A percentile compares a stretch with the other conserved stretches of the same genome.
phyloP scores from a whole-genome alignment of 1,140 invertebrate genomes.

The Latrodectus geometricus region DNA sequence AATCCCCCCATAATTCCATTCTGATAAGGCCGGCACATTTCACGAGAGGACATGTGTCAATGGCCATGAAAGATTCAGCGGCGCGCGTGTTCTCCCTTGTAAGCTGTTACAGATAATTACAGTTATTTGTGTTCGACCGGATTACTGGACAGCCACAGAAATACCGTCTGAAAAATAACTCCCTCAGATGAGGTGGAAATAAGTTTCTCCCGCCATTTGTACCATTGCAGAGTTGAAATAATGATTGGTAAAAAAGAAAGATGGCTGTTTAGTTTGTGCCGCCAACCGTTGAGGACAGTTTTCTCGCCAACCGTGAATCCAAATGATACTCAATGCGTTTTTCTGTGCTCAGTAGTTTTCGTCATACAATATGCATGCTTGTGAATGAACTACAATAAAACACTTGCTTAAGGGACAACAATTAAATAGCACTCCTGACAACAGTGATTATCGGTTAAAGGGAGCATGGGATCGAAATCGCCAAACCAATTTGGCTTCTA shows the following conservation, averaged over 20 bases:
- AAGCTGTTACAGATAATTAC: conserved; percentile 61
- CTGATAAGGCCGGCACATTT: conserved; percentile 46
- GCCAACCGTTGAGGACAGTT: too few species aligned
- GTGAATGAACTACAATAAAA: too few species aligned
- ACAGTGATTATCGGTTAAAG: too few species aligned
- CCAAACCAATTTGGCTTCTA: too few species aligned
- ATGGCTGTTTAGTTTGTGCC: conserved; percentile 22
- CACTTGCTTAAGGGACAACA: too few species aligned
- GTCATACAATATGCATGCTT: too few species aligned
- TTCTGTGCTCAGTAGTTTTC: too few species aligned
- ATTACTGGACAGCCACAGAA: conserved; percentile 56
- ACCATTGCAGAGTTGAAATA: conserved; percentile 24
- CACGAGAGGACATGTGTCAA: conserved; percentile 41
- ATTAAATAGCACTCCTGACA: too few species aligned
- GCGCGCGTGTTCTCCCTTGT: conserved; percentile 51
- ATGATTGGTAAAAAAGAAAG: conserved; percentile 31
- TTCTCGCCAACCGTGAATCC: too few species aligned
- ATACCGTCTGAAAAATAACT: conserved; percentile 17
- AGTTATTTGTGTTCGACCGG: conserved; percentile 47
- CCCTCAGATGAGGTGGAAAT: background rate
- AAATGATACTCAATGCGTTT: too few species aligned
- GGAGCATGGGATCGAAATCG: too few species aligned
- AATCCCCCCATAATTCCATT: too few species aligned
- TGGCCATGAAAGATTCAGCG: conserved; percentile 48
- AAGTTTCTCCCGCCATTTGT: conserved; percentile 1